A percentile compares a stretch with the other conserved stretches of the same genome.
phyloP scores from a whole-genome alignment of 2,113 vertebrate genomes.

The Mirounga angustirostris region DNA sequence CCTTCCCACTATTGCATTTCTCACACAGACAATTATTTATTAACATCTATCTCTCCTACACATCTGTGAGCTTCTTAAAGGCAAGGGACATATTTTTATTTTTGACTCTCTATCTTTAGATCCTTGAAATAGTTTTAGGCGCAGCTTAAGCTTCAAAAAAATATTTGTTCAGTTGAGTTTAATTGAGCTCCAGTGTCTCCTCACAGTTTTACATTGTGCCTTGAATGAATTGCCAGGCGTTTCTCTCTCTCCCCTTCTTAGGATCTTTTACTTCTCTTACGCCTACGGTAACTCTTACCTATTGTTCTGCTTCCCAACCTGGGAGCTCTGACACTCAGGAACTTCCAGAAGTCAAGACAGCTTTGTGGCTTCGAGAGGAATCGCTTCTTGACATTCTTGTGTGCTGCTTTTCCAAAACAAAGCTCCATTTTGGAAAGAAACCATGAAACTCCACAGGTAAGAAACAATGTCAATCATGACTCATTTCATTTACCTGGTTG shows the following conservation, averaged over 20 bases:
- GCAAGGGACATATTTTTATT: background rate
- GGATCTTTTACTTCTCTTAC: background rate
- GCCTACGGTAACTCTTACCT: background rate
- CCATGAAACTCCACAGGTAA: conserved; percentile 41
- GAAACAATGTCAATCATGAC: conserved; percentile 41
- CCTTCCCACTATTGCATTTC: background rate
- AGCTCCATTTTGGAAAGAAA: background rate
- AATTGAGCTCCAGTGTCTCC: background rate
- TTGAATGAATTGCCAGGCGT: background rate
- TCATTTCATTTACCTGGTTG: conserved; percentile 47
- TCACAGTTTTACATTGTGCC: background rate
- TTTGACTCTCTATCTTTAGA: background rate
- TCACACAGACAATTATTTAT: background rate
- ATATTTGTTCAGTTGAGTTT: background rate
- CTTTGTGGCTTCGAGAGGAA: background rate
- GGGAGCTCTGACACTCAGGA: background rate
- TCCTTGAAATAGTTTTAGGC: background rate
- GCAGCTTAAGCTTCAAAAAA: background rate
- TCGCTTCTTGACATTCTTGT: background rate
- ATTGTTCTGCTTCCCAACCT: background rate
- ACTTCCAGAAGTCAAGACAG: background rate
- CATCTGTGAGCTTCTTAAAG: background rate
- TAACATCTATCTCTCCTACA: background rate
- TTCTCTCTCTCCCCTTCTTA: background rate
- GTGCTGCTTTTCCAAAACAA: conserved; percentile 4